These are phyloP conservation scores for Octodon degus DNA, from an alignment of 2,113 vertebrate genomes.

Conservation along the genomic window DNA sequence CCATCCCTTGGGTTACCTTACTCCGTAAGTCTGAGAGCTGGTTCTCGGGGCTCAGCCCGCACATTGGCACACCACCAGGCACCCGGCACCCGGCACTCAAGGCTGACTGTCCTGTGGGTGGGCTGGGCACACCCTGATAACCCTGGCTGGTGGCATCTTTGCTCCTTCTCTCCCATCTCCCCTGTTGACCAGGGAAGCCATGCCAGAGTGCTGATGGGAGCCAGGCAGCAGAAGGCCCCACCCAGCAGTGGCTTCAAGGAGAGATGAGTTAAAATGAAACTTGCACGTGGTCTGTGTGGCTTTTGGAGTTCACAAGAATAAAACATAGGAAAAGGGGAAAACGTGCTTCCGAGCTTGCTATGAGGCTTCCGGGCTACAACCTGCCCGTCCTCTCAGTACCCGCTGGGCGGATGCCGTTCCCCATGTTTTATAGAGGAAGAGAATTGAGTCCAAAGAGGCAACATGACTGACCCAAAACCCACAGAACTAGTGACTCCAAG, in stretches of 20 bases:
- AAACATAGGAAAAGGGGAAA: neutral
- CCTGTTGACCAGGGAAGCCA: neutral
- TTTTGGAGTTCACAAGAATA: neutral
- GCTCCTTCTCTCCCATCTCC: neutral
- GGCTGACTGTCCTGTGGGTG: neutral
- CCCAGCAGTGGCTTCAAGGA: constrained; percentile 2
- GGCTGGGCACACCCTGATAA: neutral
- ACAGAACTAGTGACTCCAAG: neutral
- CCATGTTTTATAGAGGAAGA: neutral
- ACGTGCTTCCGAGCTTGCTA: rapidly evolving
- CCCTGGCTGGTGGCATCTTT: neutral
- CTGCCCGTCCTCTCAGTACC: neutral
- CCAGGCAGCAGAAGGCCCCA: neutral
- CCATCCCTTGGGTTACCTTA: too few relatives aligned
- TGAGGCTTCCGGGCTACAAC: rapidly evolving
- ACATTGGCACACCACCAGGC: neutral
- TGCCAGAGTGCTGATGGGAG: neutral
- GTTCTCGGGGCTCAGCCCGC: neutral
- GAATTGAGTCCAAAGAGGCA: neutral
- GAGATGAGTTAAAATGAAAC: neutral
- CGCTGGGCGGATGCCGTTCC: neutral
- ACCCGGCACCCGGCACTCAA: neutral
- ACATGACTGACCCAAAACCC: neutral
- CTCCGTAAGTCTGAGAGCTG: neutral
- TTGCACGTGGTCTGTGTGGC: too few relatives aligned